These are phyloP conservation scores for Ellobium chinense DNA, from an alignment of 2,888 invertebrate species.

Conservation along the genomic window DNA sequence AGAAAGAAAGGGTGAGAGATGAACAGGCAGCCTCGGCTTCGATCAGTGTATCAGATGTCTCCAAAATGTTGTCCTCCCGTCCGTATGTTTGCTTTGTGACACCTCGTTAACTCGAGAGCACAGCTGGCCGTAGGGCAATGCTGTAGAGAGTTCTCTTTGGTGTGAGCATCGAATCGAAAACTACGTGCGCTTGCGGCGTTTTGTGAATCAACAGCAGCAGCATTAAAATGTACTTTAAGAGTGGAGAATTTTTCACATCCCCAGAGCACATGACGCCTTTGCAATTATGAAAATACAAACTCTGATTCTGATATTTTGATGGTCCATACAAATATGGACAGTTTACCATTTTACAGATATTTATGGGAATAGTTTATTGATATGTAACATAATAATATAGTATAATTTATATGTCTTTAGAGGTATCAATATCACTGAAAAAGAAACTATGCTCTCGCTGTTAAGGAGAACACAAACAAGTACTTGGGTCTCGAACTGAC, in stretches of 20 bases:
- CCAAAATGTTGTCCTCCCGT: neutral
- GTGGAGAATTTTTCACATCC: neutral
- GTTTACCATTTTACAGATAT: too few relatives aligned
- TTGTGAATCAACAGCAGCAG: neutral
- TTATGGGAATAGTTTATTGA: too few relatives aligned
- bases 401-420: too few relatives aligned
- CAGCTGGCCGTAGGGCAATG: neutral
- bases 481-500: too few relatives aligned
- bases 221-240: neutral
- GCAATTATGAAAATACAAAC: too few relatives aligned
- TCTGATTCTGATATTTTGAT: too few relatives aligned
- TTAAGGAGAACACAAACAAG: too few relatives aligned
- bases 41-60: neutral
- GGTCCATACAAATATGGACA: too few relatives aligned
- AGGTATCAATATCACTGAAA: too few relatives aligned
- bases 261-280: neutral
- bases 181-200: neutral
- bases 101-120: neutral
- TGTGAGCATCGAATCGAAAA: neutral
- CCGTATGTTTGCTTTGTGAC: neutral
- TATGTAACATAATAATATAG: too few relatives aligned
- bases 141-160: too few relatives aligned
- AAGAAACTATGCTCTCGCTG: too few relatives aligned
- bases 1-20: neutral
- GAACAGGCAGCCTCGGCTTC: neutral